Percentiles rank a stretch among this genome's conserved stretches.
phyloP scores from a whole-genome alignment of 1,140 invertebrate species.

The Drosophila ogumai region DNA sequence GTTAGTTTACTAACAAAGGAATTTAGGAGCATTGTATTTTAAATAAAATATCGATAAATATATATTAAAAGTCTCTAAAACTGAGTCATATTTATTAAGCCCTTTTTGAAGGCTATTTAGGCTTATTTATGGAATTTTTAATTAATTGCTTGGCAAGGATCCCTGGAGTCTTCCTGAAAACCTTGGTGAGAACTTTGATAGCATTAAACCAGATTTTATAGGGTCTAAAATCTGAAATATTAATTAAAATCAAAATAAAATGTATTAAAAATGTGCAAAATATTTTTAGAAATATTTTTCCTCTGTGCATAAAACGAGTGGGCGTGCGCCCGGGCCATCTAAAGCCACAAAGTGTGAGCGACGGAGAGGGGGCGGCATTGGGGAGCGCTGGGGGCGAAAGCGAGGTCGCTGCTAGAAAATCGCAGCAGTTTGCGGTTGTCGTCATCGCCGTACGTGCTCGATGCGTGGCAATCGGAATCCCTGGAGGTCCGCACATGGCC shows the following conservation, averaged over 20 bases:
- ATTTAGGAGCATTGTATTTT: background rate
- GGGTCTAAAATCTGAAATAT: no score
- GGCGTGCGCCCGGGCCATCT: slow-evolving; percentile 20
- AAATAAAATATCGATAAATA: background rate
- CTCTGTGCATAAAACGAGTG: slow-evolving; percentile 8
- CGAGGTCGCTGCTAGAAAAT: slow-evolving; percentile 56
- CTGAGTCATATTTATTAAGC: no score
- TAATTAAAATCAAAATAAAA: no score
- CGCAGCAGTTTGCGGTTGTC: slow-evolving; percentile 69
- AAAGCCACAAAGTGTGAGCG: slow-evolving; percentile 15
- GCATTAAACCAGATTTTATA: no score
- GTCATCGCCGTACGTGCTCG: slow-evolving; percentile 72
- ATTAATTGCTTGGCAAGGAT: no score
- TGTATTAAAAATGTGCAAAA: no score
- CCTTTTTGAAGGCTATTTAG: no score
- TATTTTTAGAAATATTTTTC: background rate
- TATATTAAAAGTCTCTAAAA: no score
- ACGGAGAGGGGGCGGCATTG: background rate
- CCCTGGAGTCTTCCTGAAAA: no score
- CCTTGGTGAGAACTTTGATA: no score
- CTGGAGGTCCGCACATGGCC: slow-evolving; percentile 42
- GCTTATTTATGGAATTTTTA: no score
- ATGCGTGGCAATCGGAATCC: slow-evolving; percentile 77
- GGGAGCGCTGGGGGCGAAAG: slow-evolving; percentile 11
- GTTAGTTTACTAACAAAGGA: background rate